Evolutionary conservation across 1,140 invertebrate genomes (phyloP), one percentile per base, ranked within the genome.

Genomic region (Mycetomoellerius zeteki): DNA sequence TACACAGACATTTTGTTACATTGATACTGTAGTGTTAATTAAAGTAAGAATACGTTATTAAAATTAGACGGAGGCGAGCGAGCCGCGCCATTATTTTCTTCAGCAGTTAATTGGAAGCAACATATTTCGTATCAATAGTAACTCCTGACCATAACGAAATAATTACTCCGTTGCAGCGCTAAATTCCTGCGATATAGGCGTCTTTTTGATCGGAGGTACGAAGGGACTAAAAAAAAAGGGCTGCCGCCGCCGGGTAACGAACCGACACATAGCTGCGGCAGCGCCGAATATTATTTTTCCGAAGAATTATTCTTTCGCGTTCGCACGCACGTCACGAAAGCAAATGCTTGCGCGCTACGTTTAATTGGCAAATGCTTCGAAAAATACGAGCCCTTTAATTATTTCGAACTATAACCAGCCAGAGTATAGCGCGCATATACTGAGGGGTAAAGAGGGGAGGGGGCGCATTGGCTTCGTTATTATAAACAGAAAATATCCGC

Each of bases 381-480:
- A 84, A 84, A 84, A 84, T 84, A 84, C 80, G 80, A 84, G 80
- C 80, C 80, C 80, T 84, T 84, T 84, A 84, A 84, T 84, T 84
- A 84, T 84, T 84, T 73, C 80, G 54, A 84, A 73, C 80, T 71
- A 84, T 73, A 84, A 65, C 77, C 77, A 65, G 58, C 60, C 24
- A 33, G 67, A 3, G 33, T 72, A 54, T 72, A 71, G 30, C 65
- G 65, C 64, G 50, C 30, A 21, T n/a, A 37, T 37, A 37, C 54
- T 2, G 43, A 6, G 37, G 67, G 5, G 14, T 33, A 33, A 33
- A 33, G 21, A 7, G 21, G 21, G 24, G 6, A 4, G 7, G 62
- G n/a, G 10, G 30, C n/a, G 43, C 80, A 82, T 84, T 84, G 80
- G 80, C 80, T 84, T 84, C 80, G 80, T 84, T 84, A 84, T 84